Conservation (phyloP, 1,140 invertebrate species). For the Heliconius melpomene region DNA sequence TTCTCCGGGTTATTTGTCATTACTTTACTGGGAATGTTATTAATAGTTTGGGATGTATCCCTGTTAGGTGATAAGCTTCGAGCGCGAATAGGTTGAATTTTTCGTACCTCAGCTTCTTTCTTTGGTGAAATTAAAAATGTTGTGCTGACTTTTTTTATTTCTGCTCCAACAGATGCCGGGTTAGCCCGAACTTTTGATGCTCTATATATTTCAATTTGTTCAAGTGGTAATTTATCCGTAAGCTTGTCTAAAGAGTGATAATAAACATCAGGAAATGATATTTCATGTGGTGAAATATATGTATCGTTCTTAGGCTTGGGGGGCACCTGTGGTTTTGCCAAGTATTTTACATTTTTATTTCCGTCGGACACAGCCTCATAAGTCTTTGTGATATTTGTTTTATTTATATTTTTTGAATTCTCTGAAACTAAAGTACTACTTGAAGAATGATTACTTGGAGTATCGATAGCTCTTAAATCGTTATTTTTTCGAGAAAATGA, state of each 20-base stretch:
- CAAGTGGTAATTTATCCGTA: constrained; percentile 57
- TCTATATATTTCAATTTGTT: constrained; percentile 69
- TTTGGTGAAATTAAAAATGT: constrained; percentile 77
- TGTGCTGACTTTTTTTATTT: constrained; percentile 77
- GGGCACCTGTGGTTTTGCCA: constrained; percentile 69
- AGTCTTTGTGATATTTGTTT: constrained; percentile 18
- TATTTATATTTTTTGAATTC: constrained; percentile 50
- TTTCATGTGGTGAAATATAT: constrained; percentile 31
- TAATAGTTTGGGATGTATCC: constrained; percentile 31
- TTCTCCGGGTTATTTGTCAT: constrained; percentile 46
- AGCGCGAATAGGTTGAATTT: constrained; percentile 71
- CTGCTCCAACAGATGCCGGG: constrained; percentile 72
- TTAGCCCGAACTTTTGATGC: constrained; percentile 58
- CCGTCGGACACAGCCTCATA: constrained; percentile 16
- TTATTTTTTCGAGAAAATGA: constrained; percentile 44
- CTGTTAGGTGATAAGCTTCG: constrained; percentile 71
- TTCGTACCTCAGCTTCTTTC: constrained; percentile 76
- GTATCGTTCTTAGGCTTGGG: constrained; percentile 60
- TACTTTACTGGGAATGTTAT: constrained; percentile 26
- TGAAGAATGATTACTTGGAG: constrained; percentile 63
- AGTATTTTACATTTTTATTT: constrained; percentile 39
- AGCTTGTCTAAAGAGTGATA: constrained; percentile 73
- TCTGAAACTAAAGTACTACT: constrained; percentile 72
- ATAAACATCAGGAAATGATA: constrained; percentile 66
- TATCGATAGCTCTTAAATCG: constrained; percentile 42